Conservation (phyloP, 1,140 invertebrate species). For the Brachionus koreanus region DNA sequence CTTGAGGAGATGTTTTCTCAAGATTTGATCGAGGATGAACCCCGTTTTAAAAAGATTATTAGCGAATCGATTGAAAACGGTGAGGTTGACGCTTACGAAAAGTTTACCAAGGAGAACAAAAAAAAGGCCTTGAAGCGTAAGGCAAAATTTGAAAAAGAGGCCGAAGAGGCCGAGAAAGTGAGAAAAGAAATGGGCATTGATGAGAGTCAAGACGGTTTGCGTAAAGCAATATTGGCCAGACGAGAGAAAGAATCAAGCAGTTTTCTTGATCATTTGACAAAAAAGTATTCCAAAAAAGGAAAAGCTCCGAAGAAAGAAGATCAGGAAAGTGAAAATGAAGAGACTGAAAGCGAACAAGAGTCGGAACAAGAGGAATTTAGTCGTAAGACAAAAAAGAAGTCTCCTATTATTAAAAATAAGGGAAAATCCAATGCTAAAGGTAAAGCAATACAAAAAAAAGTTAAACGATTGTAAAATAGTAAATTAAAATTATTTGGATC, state of each 20-base stretch:
- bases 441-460: conserved; percentile 14
- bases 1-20: conserved; percentile 74
- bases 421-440: neutral
- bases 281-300: conserved; percentile 37
- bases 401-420: neutral
- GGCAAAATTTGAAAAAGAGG: conserved; percentile 51
- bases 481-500: neutral
- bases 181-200: conserved; percentile 49
- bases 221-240: conserved; percentile 25
- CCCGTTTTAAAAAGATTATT: conserved; percentile 69
- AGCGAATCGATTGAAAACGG: conserved; percentile 70
- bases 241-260: neutral
- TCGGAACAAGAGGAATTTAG: neutral
- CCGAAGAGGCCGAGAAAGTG: conserved; percentile 61
- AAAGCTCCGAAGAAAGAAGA: conserved; percentile 31
- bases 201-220: conserved; percentile 2
- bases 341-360: conserved; percentile 2
- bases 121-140: conserved; percentile 61
- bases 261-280: conserved; percentile 5
- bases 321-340: neutral
- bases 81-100: conserved; percentile 73
- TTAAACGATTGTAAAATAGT: conserved; percentile 12
- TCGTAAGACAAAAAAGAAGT: neutral
- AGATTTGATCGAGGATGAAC: conserved; percentile 74
- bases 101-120: conserved; percentile 73